Base-by-base conservation (phyloP, 2,113 vertebrate species). In the Suncus etruscus region DNA sequence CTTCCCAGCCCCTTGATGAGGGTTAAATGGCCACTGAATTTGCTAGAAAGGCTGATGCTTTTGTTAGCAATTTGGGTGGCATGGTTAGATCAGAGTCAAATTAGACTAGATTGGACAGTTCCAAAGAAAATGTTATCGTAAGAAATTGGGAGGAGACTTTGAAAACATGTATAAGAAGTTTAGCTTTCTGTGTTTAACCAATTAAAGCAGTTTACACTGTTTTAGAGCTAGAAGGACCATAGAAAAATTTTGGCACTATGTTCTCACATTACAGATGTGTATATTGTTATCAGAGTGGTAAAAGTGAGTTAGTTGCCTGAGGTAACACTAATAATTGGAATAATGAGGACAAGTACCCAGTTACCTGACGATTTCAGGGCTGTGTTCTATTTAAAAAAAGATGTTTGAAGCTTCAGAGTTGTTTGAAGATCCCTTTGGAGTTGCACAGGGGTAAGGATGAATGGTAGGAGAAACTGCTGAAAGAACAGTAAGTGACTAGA, bases 231-330 rank as follows among this genome's bases (percentile, higher is more conserved):
- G 45, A 69, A 58, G 29, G 1, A 54, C 39, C 51, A 32, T 69
- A 1, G 29, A 83, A 14, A 83, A 83, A 79, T 80, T 81, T n/a
- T 50, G 79, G 80, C 32, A 86, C 69, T 9, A 11, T 0, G 8
- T 58, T 82, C 66, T 91, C 24, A 54, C 18, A 24, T 74, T 70
- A 27, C 8, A 9, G 45, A 77, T 51, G 22, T 27, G 3, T 32
- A 22, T 16, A 31, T 3, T 66, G 54, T 50, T n/a, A 50, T 14
- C 7, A 11, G 65, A 45, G 8, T 83, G 24, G 78, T 12, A 76
- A 63, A 61, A 68, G 51, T 58, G 25, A n/a, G 90, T 89, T 92
- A n/a, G 90, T 89, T 92, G 47, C 50, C 89, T 8, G 10, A 25
- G 25, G 48, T 58, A 18, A 86, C 0, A n/a, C 16, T 45, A 51